Base-by-base conservation (phyloP, 2,888 invertebrate species). In the Dinocampus coccinellae region DNA sequence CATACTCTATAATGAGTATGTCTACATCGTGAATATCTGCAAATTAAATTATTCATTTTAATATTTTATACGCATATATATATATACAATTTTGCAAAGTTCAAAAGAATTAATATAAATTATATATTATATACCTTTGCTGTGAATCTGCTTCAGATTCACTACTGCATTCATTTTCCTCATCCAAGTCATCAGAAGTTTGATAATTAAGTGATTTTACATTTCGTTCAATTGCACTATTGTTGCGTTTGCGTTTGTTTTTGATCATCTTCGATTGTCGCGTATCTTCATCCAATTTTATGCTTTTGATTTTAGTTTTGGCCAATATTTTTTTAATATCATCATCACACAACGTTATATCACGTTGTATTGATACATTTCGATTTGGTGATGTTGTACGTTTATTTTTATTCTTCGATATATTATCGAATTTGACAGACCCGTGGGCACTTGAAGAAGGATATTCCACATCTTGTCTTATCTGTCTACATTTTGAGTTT, bases 391-490 rank as follows among this genome's bases (percentile, higher is more conserved):
- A 79, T 72, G 52, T 42, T 16, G 29, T 55, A 9, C 60, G 13
- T 36, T 76, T 84, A 53, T 74, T 80, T 34, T 82, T 81, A 2
- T 76, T 81, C 13, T 80, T 80, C 1, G 80, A 71, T 11, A 75
- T 77, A 68, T 78, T 81, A 9, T 80, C 80, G 36, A 77, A 83
- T 66, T 79, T 84, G 68, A 87, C 87, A 1, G 91, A 88, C 73
- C 90, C 90, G 78, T 91, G 90, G 0, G 92, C 92, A 83, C 92
- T 92, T 65, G 91, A 92, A 1, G 92, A 93, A 1, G 92, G 92
- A 79, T 93, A 92, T 11, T 92, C 92, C 0, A 92, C 92, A 79
- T 93, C 93, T 47, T 64, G 63, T 52, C 63, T 52, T 13, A 52
- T 29, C 29, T 47, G 47, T 60, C 42, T 39, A n/a, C n/a, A n/a